phyloP scores from a whole-genome alignment of 2,113 vertebrate genomes.

The Mustela lutreola region DNA sequence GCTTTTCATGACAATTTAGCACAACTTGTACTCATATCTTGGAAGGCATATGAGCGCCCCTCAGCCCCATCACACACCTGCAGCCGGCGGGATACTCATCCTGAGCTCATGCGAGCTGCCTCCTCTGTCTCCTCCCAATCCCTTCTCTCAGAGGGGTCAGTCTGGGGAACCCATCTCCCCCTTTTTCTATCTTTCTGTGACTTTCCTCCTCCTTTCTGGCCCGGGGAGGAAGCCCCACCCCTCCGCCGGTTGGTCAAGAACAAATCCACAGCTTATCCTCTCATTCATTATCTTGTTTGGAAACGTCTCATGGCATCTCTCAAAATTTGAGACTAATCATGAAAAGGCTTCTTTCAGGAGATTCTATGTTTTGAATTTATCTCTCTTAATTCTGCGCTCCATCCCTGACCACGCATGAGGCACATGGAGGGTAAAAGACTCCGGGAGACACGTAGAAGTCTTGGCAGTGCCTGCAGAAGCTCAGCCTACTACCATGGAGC shows the following conservation, averaged over 20 bases:
- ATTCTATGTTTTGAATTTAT: background rate
- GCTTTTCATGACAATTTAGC: background rate
- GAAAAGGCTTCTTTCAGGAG: background rate
- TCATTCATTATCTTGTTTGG: background rate
- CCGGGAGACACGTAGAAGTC: background rate
- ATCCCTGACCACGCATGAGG: background rate
- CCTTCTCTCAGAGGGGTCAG: background rate
- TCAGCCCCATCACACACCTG: accelerated
- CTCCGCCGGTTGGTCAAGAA: accelerated
- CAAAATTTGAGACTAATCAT: background rate
- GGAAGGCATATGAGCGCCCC: accelerated
- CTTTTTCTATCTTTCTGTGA: accelerated
- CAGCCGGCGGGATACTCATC: accelerated
- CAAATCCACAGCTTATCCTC: background rate
- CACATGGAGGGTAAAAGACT: background rate
- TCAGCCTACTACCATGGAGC: too few species aligned
- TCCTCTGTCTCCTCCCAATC: background rate
- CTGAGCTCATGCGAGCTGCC: background rate
- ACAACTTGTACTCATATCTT: too few species aligned
- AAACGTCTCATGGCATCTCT: background rate
- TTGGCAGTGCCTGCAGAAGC: too few species aligned
- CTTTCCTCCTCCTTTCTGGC: background rate
- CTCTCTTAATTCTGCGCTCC: background rate
- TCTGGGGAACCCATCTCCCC: background rate
- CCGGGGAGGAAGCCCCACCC: background rate